phyloP scores from a whole-genome alignment of 2,113 vertebrate genomes.

The Phalacrocorax carbo region DNA sequence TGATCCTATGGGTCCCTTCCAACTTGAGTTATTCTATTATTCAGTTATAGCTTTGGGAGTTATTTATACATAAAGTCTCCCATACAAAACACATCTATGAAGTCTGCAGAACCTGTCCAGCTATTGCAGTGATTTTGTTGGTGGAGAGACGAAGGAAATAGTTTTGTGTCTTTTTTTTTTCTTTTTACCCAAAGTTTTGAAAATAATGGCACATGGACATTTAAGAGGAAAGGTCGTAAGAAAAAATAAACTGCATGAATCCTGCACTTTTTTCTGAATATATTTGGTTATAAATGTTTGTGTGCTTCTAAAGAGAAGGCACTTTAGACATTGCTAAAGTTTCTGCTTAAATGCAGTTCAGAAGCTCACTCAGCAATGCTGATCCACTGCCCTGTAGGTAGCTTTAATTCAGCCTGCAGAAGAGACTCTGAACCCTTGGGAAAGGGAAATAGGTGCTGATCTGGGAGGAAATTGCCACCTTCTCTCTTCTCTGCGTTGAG shows the following conservation, averaged over 20 bases:
- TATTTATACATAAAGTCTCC: neutral
- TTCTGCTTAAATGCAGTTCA: neutral
- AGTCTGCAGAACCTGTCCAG: neutral
- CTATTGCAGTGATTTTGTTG: neutral
- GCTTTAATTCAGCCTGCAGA: neutral
- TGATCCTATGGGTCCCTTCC: neutral
- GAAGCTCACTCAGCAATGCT: neutral
- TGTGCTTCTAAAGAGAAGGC: neutral
- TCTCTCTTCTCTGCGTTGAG: neutral
- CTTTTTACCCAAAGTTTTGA: neutral
- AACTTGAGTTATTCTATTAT: neutral
- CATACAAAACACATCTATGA: neutral
- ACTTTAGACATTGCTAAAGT: neutral
- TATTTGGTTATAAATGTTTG: neutral
- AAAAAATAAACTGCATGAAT: neutral
- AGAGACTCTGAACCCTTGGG: neutral
- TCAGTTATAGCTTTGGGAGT: neutral
- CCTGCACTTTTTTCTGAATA: neutral
- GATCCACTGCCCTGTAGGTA: neutral
- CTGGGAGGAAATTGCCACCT: neutral
- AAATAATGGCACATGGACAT: neutral
- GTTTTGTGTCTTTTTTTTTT: neutral
- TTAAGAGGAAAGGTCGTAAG: neutral
- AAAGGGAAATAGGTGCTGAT: neutral
- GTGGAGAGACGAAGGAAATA: neutral